Evolutionary conservation across 64 coral and sea anemone genomes (phyloP), one percentile per base, ranked within the genome.

Genomic region (Astreopora myriophthalma): DNA sequence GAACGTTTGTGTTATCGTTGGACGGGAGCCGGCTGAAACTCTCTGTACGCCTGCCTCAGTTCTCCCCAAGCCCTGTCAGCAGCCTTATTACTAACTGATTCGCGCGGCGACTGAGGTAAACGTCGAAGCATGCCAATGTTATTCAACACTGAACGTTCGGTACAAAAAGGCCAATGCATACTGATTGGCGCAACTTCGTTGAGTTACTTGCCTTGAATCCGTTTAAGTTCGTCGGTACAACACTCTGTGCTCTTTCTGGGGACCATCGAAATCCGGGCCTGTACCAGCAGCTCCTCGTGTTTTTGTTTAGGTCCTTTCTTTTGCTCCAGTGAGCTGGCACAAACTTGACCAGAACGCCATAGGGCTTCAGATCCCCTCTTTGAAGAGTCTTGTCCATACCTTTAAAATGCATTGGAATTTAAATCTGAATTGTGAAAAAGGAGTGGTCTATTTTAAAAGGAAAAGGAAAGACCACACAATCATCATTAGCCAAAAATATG

Each of bases 341-440:
- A 16, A 97, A 92, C 46, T 97, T 97, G 6, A 97, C 81, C 34
- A 97, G 40, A n/a, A 89, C 95, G 9, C 95, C 95, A 20, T 97
- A 86, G 22, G 89, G 84, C 92, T 86, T 84, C 28, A 97, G 66
- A 31, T 97, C 95, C 13, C 95, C 95, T 31, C 95, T 88, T 87
- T 97, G 95, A 34, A 90, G 84, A 12, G 95, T 97, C 34, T 97
- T 97, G 74, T 97, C 95, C 95, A 97, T 97, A 48, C 95, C 95
- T 97, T 27, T 12, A 64, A 49, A 61, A 11, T 4, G 11, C 42
- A 11, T 11, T 46, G 4, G 11, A 11, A 4, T 6, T 11, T 11
- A 46, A 46, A 46, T 46, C 42, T 46, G 4, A 46, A 6, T 46
- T 4, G 4, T 11, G 42, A n/a, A n/a, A n/a, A n/a, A n/a, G n/a